Percentiles rank a stretch among this genome's conserved stretches.
Evolutionary conservation across 2,113 vertebrate species (phyloP).

Genomic region (Pheucticus melanocephalus): DNA sequence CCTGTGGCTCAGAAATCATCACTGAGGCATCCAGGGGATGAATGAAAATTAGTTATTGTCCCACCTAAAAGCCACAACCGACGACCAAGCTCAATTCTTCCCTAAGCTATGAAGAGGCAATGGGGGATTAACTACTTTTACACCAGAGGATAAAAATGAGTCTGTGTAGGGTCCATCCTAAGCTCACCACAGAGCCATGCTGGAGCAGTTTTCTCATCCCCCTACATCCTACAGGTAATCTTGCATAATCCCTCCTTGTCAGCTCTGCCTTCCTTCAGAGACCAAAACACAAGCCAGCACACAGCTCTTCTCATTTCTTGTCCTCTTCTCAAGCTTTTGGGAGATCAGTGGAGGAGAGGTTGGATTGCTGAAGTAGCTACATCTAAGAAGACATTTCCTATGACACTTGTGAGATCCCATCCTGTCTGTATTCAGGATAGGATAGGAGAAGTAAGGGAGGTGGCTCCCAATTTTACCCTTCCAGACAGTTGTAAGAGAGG

Average conservation of each 20-base stretch:
- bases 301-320: not conserved
- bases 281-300: not conserved
- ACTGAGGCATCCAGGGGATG: not conserved
- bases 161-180: not conserved
- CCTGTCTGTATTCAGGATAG: not conserved
- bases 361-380: not conserved
- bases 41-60: not conserved
- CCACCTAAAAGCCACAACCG: not conserved
- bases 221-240: not conserved
- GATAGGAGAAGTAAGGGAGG: not conserved
- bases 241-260: not conserved
- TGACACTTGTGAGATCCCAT: not conserved
- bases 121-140: not conserved
- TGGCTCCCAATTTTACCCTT: not conserved
- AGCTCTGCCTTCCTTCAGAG: not conserved
- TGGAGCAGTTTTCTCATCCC: not conserved
- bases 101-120: not conserved
- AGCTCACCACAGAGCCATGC: not conserved
- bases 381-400: not conserved
- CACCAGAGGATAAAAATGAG: rapidly evolving
- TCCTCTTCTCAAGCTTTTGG: not conserved
- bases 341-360: not conserved
- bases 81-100: not conserved
- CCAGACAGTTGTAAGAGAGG: not conserved
- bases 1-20: not conserved